A percentile compares a stretch with the other conserved stretches of the same genome.
phyloP scores from a whole-genome alignment of 2,797 vertebrate genomes.

The Xiphophorus birchmanni region DNA sequence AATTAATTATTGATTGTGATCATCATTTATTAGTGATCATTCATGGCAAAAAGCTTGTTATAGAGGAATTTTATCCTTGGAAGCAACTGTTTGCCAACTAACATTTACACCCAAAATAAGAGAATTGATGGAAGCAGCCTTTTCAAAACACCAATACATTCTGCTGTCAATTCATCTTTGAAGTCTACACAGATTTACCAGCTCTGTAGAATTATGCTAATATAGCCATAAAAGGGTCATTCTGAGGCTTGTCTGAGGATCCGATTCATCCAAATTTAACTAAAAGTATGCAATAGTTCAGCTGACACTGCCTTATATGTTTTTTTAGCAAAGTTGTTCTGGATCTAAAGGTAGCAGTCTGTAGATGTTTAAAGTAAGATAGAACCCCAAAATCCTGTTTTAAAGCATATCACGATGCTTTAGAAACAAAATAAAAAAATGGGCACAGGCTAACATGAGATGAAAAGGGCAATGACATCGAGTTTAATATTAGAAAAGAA shows the following conservation, averaged over 20 bases:
- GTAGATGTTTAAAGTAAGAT: neutral
- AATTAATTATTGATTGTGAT: neutral
- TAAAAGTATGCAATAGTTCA: neutral
- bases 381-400: neutral
- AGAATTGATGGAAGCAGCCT: neutral
- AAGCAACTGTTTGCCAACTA: neutral
- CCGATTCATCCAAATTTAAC: neutral
- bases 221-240: neutral
- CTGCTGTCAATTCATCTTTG: neutral
- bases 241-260: neutral
- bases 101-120: neutral
- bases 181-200: neutral
- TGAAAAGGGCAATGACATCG: neutral
- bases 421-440: neutral
- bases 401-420: neutral
- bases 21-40: neutral
- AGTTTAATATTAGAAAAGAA: slow-evolving; percentile 11
- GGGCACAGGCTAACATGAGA: neutral
- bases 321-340: neutral
- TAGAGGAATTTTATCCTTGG: neutral
- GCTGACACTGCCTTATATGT: neutral
- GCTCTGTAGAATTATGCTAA: neutral
- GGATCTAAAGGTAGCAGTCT: neutral
- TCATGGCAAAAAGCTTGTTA: neutral
- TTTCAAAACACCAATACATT: neutral